Conservation (phyloP, 2,113 vertebrate genomes). For the Podarcis muralis region DNA sequence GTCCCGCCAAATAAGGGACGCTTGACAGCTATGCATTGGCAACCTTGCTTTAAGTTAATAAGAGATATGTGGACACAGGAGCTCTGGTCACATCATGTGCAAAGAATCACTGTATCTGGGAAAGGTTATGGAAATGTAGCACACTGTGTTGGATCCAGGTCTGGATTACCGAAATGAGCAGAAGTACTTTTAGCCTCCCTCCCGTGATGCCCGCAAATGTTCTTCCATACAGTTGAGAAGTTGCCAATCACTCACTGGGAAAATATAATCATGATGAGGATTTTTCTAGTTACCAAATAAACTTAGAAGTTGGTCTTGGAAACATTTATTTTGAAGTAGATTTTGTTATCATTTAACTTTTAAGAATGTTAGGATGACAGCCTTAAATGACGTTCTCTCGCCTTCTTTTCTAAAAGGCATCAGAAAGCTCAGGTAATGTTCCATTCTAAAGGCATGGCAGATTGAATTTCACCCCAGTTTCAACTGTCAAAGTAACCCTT, state of each 20-base stretch:
- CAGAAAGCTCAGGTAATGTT: not conserved
- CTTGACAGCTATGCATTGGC: no score
- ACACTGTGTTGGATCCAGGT: not conserved
- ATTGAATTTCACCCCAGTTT: constrained; percentile 47
- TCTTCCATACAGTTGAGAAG: not conserved
- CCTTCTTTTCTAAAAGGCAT: not conserved
- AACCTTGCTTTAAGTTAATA: not conserved
- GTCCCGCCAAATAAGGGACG: no score
- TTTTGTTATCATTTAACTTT: not conserved
- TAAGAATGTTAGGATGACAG: not conserved
- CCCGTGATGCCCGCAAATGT: not conserved
- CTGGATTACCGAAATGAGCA: not conserved
- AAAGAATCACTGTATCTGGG: not conserved
- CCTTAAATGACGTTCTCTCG: not conserved
- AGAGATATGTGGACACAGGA: not conserved
- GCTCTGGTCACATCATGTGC: not conserved
- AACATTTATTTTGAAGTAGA: not conserved
- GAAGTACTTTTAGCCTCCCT: not conserved
- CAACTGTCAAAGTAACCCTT: constrained; percentile 55
- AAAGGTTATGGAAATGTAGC: not conserved
- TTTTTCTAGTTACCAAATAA: not conserved
- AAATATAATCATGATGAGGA: not conserved
- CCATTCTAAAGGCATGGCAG: constrained; percentile 41
- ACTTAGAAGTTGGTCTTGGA: not conserved
- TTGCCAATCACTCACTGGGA: not conserved